Evolutionary conservation across 2,113 vertebrate species (phyloP), one percentile per base, ranked within the genome.

Genomic region (Callopanchax toddi): DNA sequence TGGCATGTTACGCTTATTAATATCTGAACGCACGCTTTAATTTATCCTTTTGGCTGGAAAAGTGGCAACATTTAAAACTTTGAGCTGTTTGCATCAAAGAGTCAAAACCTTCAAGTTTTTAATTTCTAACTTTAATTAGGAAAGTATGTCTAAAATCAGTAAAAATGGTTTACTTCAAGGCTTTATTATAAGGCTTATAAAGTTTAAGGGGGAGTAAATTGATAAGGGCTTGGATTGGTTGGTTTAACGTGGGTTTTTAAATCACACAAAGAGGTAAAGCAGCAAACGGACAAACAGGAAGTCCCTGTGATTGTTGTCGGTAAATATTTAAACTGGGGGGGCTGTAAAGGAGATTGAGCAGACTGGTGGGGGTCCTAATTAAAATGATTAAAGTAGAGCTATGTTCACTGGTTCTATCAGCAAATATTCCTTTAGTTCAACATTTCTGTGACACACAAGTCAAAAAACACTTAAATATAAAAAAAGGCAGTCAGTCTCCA

Each of bases 311-410:
- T 84, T 58, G 75, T 86, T 81, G 65, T 86, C 81, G 78, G 86
- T 77, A 91, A 91, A 91, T 88, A 85, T 85, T 87, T 89, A 84
- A 85, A 39, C 58, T 54, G 16, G 2, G 51, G 39, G 64, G 66
- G 42, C 49, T 79, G 60, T 64, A 78, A 85, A 80, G 37, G 64
- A 74, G 65, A 71, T 25, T 71, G 40, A 76, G 44, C 48, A 61
- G 76, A 77, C 64, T 59, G 76, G 74, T 81, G 44, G 66, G 46
- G 64, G 79, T 56, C 53, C 32, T 56, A 82, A 86, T 87, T 75
- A 85, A 71, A 46, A 76, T 52, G 40, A 59, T 74, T 77, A 74
- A 61, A 73, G 72, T 65, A 83, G 62, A 79, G 23, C 32, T 34
- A 44, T 8, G 10, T 50, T 67, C 51, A 67, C 51, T 71, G 62